phyloP scores from a whole-genome alignment of 2,888 invertebrate genomes.

The Steinernema scapterisci region DNA sequence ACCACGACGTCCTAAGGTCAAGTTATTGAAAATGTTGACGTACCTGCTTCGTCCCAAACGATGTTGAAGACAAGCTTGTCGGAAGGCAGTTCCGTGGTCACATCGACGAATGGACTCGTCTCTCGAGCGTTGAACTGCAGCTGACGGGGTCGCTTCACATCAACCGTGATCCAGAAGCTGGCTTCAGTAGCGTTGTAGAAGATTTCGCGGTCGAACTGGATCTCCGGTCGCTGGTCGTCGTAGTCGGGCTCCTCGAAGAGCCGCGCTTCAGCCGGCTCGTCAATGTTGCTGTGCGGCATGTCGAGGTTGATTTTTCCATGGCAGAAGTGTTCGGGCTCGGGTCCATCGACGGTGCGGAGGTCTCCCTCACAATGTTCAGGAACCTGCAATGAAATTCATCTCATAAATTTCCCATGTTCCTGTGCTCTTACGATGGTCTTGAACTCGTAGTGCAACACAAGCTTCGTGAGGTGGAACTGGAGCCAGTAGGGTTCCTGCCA shows the following conservation, averaged over 20 bases:
- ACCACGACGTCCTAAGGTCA: too few species aligned
- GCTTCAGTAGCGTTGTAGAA: conserved; percentile 59
- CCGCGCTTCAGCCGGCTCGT: neutral
- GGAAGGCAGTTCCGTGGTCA: conserved; percentile 49
- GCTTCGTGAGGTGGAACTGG: conserved; percentile 52
- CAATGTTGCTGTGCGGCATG: conserved; percentile 27
- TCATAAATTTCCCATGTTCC: neutral
- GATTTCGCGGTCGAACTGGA: conserved; percentile 61
- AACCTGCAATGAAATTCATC: conserved; percentile 39
- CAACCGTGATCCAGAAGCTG: conserved; percentile 49
- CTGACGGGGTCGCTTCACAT: conserved; percentile 51
- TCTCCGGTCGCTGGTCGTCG: conserved; percentile 61
- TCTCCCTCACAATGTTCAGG: conserved; percentile 59
- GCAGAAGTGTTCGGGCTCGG: conserved; percentile 32
- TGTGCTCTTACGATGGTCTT: conserved; percentile 44
- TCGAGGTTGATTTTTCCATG: conserved; percentile 18
- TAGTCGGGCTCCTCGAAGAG: conserved; percentile 39
- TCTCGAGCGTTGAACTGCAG: conserved; percentile 35
- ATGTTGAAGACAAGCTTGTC: conserved; percentile 45
- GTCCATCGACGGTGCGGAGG: conserved; percentile 38
- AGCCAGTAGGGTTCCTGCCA: conserved; percentile 65
- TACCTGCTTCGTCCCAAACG: neutral
- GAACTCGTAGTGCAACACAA: conserved; percentile 60
- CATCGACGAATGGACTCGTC: conserved; percentile 38
- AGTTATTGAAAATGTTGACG: too few species aligned